phyloP scores from a whole-genome alignment of 2,797 vertebrate species.

The Threskiornis aethiopicus region DNA sequence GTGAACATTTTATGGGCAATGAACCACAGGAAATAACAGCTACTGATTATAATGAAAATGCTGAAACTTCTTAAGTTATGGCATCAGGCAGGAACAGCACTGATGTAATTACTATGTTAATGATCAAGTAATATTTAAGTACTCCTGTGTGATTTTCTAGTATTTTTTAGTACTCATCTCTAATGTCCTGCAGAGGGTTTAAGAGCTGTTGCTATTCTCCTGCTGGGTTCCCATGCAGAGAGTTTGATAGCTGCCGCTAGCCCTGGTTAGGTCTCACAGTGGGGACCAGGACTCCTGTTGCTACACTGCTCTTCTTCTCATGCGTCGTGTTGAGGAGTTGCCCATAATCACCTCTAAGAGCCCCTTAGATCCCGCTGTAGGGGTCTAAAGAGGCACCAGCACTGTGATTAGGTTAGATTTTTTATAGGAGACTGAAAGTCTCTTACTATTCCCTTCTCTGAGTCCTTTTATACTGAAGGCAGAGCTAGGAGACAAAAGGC shows the following conservation, averaged over 20 bases:
- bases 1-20: conserved; percentile 47
- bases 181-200: conserved; percentile 59
- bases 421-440: not conserved
- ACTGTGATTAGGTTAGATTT: not conserved
- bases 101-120: conserved; percentile 68
- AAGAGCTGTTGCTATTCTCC: conserved; percentile 44
- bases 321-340: not conserved
- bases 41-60: conserved; percentile 63
- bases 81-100: conserved; percentile 35
- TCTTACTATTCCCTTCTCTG: not conserved
- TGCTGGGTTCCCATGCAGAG: conserved; percentile 43
- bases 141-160: conserved; percentile 58
- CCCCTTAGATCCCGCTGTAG: not conserved
- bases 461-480: not conserved
- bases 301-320: not conserved
- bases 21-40: conserved; percentile 48
- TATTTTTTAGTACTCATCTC: conserved; percentile 60
- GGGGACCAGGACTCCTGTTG: not conserved
- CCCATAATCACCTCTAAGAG: not conserved
- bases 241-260: not conserved
- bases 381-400: not conserved
- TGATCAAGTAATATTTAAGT: conserved; percentile 70
- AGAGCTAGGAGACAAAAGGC: not conserved
- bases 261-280: not conserved
- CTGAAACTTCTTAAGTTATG: conserved; percentile 52